A percentile compares a stretch with the other conserved stretches of the same genome.
Conservation (phyloP, 2,888 invertebrate species). For the Drosophila emarginata region DNA sequence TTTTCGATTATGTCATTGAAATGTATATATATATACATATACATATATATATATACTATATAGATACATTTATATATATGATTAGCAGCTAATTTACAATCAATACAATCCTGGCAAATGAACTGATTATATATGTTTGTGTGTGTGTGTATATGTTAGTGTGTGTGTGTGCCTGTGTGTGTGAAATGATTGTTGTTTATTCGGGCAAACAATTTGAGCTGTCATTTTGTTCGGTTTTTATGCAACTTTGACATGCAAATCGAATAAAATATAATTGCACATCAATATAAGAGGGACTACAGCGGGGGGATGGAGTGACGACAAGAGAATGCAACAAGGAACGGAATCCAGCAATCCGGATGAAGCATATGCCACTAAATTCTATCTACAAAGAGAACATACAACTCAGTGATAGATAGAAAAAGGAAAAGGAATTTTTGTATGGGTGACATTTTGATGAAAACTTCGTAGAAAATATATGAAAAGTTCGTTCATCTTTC, state of each 20-base stretch:
- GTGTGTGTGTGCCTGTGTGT: neutral
- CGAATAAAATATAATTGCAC: conserved; percentile 46
- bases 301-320: neutral
- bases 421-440: neutral
- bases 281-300: conserved; percentile 28
- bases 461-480: no score
- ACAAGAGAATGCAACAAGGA: conserved; percentile 5
- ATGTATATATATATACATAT: neutral
- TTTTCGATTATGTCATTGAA: neutral
- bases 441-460: neutral
- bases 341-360: neutral
- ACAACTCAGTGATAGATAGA: neutral
- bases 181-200: conserved; percentile 29
- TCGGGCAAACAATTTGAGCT: conserved; percentile 44
- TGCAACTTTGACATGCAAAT: conserved; percentile 67
- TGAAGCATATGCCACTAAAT: conserved; percentile 26
- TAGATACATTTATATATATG: conserved; percentile 18
- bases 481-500: no score
- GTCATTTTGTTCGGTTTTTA: conserved; percentile 58
- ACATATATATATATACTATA: neutral
- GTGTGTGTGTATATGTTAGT: no score
- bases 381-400: neutral
- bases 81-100: conserved; percentile 66
- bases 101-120: conserved; percentile 55
- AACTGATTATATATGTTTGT: conserved; percentile 20